Evolutionary conservation across 2,113 vertebrate species (phyloP).

Genomic region (Sander vitreus): DNA sequence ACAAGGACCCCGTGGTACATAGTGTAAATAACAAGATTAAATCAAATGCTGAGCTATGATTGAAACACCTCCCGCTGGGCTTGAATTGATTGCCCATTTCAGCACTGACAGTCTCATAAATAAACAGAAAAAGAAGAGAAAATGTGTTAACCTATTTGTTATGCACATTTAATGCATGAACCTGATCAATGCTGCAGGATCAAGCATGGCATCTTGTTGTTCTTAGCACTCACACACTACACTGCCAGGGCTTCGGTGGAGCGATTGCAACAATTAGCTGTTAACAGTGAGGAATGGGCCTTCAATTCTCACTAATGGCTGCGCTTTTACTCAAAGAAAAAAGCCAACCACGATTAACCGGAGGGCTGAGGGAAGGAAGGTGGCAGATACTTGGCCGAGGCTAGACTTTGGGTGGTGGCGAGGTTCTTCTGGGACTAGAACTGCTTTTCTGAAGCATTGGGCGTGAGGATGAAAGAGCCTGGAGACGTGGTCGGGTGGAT

Average conservation of each 20-base stretch:
- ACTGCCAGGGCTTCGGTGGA: constrained; percentile 9
- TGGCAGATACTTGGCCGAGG: not conserved
- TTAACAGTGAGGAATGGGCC: constrained; percentile 51
- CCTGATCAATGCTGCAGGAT: constrained; percentile 35
- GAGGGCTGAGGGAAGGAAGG: constrained; percentile 14
- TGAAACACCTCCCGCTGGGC: constrained; percentile 39
- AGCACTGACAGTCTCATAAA: constrained; percentile 36
- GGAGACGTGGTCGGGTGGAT: constrained; percentile 5
- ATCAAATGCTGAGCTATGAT: constrained; percentile 32
- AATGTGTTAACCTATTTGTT: constrained; percentile 30
- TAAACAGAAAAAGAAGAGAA: constrained; percentile 25
- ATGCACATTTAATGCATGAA: constrained; percentile 21
- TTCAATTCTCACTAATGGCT: constrained; percentile 38
- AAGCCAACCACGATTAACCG: constrained; percentile 29
- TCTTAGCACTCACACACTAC: not conserved
- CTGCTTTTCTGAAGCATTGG: constrained; percentile 1
- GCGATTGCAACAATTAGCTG: constrained; percentile 51
- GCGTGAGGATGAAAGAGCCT: constrained; percentile 49
- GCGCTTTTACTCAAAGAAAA: constrained; percentile 38
- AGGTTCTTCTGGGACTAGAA: constrained; percentile 29
- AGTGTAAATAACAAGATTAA: constrained; percentile 49
- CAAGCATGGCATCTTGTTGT: constrained; percentile 21
- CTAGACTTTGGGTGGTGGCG: constrained; percentile 15
- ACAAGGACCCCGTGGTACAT: constrained; percentile 8
- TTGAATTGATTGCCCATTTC: constrained; percentile 52